Evolutionary conservation across 2,888 invertebrate genomes (phyloP).

Genomic region (Andricus curvator): DNA sequence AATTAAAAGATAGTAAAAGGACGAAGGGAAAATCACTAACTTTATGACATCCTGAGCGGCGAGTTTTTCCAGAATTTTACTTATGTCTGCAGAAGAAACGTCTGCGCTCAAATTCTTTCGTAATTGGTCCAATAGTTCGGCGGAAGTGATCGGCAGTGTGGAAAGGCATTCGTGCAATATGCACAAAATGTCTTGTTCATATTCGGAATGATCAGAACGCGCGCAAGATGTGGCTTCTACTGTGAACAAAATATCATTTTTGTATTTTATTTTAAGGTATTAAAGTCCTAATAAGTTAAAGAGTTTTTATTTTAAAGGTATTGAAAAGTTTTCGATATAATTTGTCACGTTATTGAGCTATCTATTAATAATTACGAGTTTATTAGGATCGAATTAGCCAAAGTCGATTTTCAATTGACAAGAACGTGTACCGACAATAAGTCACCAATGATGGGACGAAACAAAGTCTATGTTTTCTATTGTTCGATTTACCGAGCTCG

Average conservation of each 20-base stretch:
- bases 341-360: not conserved
- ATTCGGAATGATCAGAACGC: slow-evolving; percentile 72
- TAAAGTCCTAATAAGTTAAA: not conserved
- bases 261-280: not conserved
- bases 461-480: not conserved
- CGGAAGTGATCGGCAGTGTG: slow-evolving; percentile 86
- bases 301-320: not conserved
- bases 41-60: slow-evolving; percentile 87
- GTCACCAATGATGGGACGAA: not conserved
- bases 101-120: slow-evolving; percentile 79
- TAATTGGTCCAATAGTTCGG: slow-evolving; percentile 82
- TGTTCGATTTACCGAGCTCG: not conserved
- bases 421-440: not conserved
- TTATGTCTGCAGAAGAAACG: slow-evolving; percentile 83
- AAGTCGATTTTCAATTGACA: not conserved
- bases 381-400: not conserved
- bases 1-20: slow-evolving; percentile 21
- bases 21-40: slow-evolving; percentile 66
- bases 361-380: not conserved
- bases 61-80: slow-evolving; percentile 88
- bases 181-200: slow-evolving; percentile 81
- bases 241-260: slow-evolving; percentile 15
- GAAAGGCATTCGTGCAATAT: slow-evolving; percentile 85
- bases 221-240: slow-evolving; percentile 55
- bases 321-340: not conserved